Base-by-base conservation (phyloP, 64 coral and sea anemone species). In the Montipora capricornis region DNA sequence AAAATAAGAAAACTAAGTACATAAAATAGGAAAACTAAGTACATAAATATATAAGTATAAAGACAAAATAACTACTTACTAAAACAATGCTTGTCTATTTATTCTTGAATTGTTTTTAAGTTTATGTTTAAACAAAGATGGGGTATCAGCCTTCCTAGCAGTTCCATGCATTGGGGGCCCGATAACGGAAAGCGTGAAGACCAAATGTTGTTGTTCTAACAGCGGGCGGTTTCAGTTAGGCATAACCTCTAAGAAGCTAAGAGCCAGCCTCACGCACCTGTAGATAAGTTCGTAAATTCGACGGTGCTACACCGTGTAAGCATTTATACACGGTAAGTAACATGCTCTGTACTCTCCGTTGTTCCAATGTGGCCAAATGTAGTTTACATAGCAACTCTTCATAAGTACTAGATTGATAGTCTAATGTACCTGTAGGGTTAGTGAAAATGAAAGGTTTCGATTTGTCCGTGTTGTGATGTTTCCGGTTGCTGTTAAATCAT, bases 281-380 rank as follows among this genome's bases (percentile, higher is more conserved):
- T 76, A 76, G 74, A 45, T 76, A 76, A 37, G 74, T 37, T 76
- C 74, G 5, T 44, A 45, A 76, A 76, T 44, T 45, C 22, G 74
- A 44, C 8, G 74, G 74, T 76, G 75, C 37, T 4, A 44, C 37
- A 66, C 52, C 80, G 11, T 66, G 24, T 60, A 57, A 60, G 52
- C 80, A 61, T 61, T 67, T 67, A 67, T 67, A 67, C 62, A n/a
- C 62, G 62, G 62, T n/a, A 67, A 67, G 10, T 11, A 67, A 44
- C 80, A 83, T 66, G 29, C 24, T 61, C 47, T 66, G 80, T 66
- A 60, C n/a, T 58, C 52, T 66, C 51, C 80, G 59, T 83, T 83
- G 52, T 57, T 83, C 61, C 80, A 64, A 37, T 61, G 61, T 57
- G 12, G 13, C 51, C 19, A 60, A 22, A 61, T 60, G 52, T 66